Conservation (phyloP, 2,888 invertebrate genomes). For the Aphidoletes aphidimyza region DNA sequence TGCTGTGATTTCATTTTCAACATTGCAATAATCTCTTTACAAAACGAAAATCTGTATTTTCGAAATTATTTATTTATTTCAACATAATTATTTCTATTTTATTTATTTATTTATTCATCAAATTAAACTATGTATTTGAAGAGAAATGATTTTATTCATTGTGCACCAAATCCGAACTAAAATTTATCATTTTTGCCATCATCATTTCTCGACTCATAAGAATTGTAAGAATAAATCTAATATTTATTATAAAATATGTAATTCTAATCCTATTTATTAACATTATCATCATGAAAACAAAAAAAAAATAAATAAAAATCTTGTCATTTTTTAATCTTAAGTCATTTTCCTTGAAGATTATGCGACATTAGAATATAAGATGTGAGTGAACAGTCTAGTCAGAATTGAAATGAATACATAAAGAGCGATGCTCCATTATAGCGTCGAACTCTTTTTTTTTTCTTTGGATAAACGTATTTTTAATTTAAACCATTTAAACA, state of each 20-base stretch:
- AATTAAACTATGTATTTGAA: background rate
- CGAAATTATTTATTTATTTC: too few relatives aligned
- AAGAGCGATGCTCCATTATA: background rate
- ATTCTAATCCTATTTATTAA: conserved; percentile 32
- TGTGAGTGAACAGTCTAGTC: background rate
- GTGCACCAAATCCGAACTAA: too few relatives aligned
- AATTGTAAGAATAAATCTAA: background rate
- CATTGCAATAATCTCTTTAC: too few relatives aligned
- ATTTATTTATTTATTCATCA: background rate
- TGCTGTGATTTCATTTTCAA: too few relatives aligned
- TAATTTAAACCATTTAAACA: background rate
- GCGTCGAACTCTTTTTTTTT: background rate
- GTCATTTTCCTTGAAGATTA: background rate
- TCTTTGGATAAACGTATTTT: background rate
- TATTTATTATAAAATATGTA: conserved; percentile 33
- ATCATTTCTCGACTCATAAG: too few relatives aligned
- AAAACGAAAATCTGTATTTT: too few relatives aligned
- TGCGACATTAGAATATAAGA: background rate
- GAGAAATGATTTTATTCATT: background rate
- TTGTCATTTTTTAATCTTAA: conserved; percentile 13
- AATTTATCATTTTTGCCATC: background rate
- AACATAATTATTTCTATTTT: background rate
- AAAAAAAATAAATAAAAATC: too few relatives aligned
- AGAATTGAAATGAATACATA: background rate
- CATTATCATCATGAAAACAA: background rate